These are phyloP conservation scores for Pseudomyrmex flavicornis DNA, from an alignment of 1,140 invertebrate species.

Conservation along the genomic window DNA sequence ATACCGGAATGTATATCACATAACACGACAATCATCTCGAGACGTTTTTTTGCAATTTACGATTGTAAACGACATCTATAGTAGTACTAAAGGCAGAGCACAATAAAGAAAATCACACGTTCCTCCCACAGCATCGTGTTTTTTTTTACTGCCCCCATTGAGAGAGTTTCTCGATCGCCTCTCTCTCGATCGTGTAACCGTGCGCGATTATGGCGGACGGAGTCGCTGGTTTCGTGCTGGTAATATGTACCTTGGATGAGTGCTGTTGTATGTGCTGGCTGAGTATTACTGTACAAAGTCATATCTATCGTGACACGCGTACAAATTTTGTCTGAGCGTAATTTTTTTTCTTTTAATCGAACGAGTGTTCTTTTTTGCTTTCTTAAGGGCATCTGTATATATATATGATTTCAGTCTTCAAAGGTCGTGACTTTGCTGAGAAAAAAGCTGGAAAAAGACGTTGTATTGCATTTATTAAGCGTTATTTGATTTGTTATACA, in stretches of 20 bases:
- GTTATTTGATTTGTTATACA: neutral
- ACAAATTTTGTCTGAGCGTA: slow-evolving; percentile 40
- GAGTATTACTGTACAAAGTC: slow-evolving; percentile 79
- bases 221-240: slow-evolving; percentile 49
- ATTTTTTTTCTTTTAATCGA: slow-evolving; percentile 26
- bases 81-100: neutral
- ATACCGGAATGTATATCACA: neutral
- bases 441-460: neutral
- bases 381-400: neutral
- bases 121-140: slow-evolving; percentile 36
- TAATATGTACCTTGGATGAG: slow-evolving; percentile 85
- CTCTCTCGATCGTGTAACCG: slow-evolving; percentile 30
- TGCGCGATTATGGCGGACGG: slow-evolving; percentile 35
- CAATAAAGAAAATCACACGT: slow-evolving; percentile 22
- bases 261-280: slow-evolving; percentile 85
- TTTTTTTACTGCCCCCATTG: neutral
- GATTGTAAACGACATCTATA: neutral
- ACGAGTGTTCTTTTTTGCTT: slow-evolving; percentile 31
- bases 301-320: slow-evolving; percentile 55
- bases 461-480: neutral
- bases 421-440: neutral
- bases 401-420: neutral
- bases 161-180: slow-evolving; percentile 47
- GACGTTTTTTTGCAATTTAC: slow-evolving; percentile 9
- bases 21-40: neutral